Evolutionary conservation across 2,888 invertebrate species (phyloP), one percentile per base, ranked within the genome.

Genomic region (Oegoconia quadripuncta): DNA sequence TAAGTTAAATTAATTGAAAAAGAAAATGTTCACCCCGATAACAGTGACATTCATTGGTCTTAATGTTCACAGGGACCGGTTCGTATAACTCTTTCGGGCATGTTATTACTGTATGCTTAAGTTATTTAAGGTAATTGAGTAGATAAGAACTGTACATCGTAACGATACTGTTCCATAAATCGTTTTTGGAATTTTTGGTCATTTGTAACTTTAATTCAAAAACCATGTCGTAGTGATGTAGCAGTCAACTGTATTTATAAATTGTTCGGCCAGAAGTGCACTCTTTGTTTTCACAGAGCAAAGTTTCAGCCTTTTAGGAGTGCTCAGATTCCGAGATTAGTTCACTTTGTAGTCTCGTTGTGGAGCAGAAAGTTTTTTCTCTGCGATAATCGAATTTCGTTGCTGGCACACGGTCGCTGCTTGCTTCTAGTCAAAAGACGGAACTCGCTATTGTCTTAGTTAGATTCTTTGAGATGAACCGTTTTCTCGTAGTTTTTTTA

Each of bases 61-160:
- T 66, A 59, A 69, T 59, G 63, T 59, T 53, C 51, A 42, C 50
- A 42, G 35, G 28, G 48, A 60, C 62, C 57, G 63, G 64, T 60
- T 55, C 47, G 46, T 49, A 49, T 56, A 52, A n/a, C 64, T 59
- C 52, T 57, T 57, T 50, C 40, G 50, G 52, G 50, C 41, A 50
- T 44, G 46, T 51, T 60, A 56, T 65, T 64, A 66, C 61, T 59
- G 65, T 69, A 64, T 66, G 66, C 65, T 69, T 61, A 62, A 70
- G 64, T 74, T 67, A 71, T 74, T 72, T 61, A 65, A 75, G 67
- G 67, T 73, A 78, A 77, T 77, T 73, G 68, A 52, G 59, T 59
- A 65, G 75, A 79, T 80, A 78, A 72, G 59, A 48, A 42, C 39
- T 43, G 58, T 64, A 70, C 65, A 64, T 66, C 53, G 46, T 37